phyloP scores from a whole-genome alignment of 1,140 invertebrate species.

The Panulirus ornatus region DNA sequence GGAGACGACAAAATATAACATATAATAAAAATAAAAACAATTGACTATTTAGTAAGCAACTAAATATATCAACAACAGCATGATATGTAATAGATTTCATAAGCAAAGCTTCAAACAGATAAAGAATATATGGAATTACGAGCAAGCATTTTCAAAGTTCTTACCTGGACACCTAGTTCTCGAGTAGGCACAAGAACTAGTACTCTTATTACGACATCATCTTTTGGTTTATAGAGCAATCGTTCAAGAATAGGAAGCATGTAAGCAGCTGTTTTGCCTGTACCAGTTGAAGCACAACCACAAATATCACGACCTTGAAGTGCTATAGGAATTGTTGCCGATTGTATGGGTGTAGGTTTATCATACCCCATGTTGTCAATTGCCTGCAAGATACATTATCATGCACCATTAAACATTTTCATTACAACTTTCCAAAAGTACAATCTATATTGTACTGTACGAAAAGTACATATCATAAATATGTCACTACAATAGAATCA shows the following conservation, averaged over 20 bases:
- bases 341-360: constrained; percentile 97
- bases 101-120: too few relatives aligned
- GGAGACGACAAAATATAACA: too few relatives aligned
- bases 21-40: too few relatives aligned
- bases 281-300: constrained; percentile 98
- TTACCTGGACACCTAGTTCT: constrained; percentile 94
- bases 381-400: constrained; percentile 82
- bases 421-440: too few relatives aligned
- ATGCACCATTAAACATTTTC: too few relatives aligned
- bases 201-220: constrained; percentile 87
- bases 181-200: constrained; percentile 96
- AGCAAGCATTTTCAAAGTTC: constrained; percentile 55
- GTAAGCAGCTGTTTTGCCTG: constrained; percentile 98
- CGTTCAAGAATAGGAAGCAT: constrained; percentile 98
- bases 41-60: too few relatives aligned
- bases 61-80: too few relatives aligned
- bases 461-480: too few relatives aligned
- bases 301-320: constrained; percentile 94
- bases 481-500: too few relatives aligned
- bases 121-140: too few relatives aligned
- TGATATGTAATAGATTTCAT: too few relatives aligned
- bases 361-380: constrained; percentile 91
- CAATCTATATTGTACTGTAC: too few relatives aligned
- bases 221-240: constrained; percentile 86
- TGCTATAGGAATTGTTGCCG: constrained; percentile 95